phyloP scores from a whole-genome alignment of 2,113 vertebrate species.

The Leucopternis melanops region DNA sequence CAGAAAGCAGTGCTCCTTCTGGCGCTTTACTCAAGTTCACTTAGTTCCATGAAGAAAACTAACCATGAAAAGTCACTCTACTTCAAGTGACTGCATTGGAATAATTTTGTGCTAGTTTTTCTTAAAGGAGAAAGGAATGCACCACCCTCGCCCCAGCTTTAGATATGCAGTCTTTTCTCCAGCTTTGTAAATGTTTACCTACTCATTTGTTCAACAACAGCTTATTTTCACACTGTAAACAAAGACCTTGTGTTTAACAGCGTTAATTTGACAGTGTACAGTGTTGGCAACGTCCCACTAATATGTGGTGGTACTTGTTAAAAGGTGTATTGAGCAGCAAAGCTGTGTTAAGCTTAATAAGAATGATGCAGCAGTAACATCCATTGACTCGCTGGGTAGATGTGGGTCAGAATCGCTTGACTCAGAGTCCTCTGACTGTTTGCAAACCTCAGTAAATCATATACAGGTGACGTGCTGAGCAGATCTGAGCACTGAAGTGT shows the following conservation, averaged over 20 bases:
- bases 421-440: not conserved
- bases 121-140: not conserved
- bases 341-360: not conserved
- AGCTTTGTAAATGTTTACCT: conserved; percentile 17
- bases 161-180: not conserved
- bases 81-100: not conserved
- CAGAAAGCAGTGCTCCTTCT: conserved; percentile 19
- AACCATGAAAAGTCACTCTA: conserved; percentile 32
- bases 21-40: conserved; percentile 35
- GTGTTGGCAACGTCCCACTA: not conserved
- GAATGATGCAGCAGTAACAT: not conserved
- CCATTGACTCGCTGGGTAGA: not conserved
- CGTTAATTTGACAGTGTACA: not conserved
- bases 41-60: conserved; percentile 32
- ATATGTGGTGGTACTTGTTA: not conserved
- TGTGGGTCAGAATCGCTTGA: not conserved
- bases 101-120: not conserved
- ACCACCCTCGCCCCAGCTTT: not conserved
- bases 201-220: not conserved
- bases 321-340: not conserved
- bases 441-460: not conserved
- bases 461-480: not conserved
- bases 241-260: not conserved
- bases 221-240: not conserved
- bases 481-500: not conserved